phyloP scores from a whole-genome alignment of 2,797 vertebrate genomes.

The Rhodeus uyekii region DNA sequence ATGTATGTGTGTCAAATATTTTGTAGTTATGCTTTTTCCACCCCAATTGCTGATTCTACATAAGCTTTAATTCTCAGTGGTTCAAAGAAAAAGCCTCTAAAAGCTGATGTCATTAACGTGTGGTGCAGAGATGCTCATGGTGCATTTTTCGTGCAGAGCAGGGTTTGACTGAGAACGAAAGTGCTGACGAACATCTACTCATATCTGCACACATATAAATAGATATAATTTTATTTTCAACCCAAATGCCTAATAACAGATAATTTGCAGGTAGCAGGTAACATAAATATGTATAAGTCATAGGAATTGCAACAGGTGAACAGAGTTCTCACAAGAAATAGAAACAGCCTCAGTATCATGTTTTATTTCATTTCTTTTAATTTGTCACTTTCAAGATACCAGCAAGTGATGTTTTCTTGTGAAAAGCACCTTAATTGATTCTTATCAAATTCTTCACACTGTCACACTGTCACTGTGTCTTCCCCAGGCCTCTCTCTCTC shows the following conservation, averaged over 20 bases:
- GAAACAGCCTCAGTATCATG: background rate
- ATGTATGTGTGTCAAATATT: background rate
- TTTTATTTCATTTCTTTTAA: constrained; percentile 27
- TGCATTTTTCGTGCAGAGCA: constrained; percentile 39
- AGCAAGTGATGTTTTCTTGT: background rate
- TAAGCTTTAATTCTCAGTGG: constrained; percentile 59
- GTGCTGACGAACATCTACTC: constrained; percentile 37
- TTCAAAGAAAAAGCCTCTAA: background rate
- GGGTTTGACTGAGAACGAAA: constrained; percentile 50
- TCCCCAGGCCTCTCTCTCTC: background rate
- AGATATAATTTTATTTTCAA: constrained; percentile 19
- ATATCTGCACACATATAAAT: background rate
- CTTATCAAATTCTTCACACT: background rate
- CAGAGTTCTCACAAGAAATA: background rate
- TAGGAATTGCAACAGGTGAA: background rate
- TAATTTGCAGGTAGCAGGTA: background rate
- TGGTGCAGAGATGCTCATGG: constrained; percentile 24
- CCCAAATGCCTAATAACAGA: background rate
- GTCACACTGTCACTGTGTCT: background rate
- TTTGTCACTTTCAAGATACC: background rate
- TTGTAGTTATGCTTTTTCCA: background rate
- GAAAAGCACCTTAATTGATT: constrained; percentile 26
- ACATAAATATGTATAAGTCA: background rate
- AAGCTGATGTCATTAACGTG: background rate
- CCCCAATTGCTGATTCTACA: background rate